Conservation (phyloP, 2,113 vertebrate species). For the Mobula birostris region DNA sequence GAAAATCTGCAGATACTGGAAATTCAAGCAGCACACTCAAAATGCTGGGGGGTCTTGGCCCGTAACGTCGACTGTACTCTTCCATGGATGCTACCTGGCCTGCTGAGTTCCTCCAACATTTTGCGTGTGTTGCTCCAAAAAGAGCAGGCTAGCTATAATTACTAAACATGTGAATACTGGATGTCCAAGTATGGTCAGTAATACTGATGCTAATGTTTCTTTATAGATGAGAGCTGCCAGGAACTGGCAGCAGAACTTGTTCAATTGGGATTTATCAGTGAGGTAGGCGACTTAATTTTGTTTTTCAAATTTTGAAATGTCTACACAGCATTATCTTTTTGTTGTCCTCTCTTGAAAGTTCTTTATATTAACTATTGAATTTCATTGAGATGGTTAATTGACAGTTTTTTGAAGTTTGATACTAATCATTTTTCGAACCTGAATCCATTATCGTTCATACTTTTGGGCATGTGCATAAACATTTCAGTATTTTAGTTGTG, state of each 20-base stretch:
- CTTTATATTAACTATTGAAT: background rate
- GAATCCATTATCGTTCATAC: background rate
- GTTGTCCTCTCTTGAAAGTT: background rate
- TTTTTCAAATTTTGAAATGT: background rate
- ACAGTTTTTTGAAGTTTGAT: background rate
- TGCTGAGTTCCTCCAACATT: too few species aligned
- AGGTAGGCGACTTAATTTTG: slow-evolving; percentile 60
- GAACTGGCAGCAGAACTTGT: slow-evolving; percentile 90
- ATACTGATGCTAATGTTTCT: slow-evolving; percentile 32
- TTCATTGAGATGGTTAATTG: background rate
- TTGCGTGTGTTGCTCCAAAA: too few species aligned
- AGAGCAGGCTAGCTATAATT: background rate
- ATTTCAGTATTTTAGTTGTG: too few species aligned
- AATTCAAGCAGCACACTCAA: too few species aligned
- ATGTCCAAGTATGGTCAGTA: background rate
- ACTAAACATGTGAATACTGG: background rate
- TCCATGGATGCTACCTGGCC: too few species aligned
- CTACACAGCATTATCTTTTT: background rate
- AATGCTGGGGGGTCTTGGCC: too few species aligned
- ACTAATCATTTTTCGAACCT: background rate
- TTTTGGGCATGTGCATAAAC: background rate
- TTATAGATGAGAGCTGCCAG: slow-evolving; percentile 85
- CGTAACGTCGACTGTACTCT: too few species aligned
- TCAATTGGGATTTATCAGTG: slow-evolving; percentile 93
- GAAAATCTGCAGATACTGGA: too few species aligned